Evolutionary conservation across 2,797 vertebrate species (phyloP).

Genomic region (Choloepus didactylus): DNA sequence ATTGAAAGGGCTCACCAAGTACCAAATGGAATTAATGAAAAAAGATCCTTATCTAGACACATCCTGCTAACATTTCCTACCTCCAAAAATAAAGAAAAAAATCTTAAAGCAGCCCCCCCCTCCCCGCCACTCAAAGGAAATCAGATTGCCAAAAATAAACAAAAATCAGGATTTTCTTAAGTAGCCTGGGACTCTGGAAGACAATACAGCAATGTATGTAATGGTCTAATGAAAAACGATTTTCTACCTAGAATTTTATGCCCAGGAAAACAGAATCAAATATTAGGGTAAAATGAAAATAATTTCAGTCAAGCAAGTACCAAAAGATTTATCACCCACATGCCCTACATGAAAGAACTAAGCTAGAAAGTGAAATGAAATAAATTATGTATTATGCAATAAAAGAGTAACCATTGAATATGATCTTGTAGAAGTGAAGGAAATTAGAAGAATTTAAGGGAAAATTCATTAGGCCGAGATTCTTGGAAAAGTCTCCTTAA

Average conservation of each 20-base stretch:
- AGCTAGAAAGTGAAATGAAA: slow-evolving; percentile 32
- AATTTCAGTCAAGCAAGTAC: slow-evolving; percentile 22
- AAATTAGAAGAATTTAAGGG: not conserved
- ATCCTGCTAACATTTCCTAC: not conserved
- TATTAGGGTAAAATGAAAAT: slow-evolving; percentile 47
- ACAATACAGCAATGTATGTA: not conserved
- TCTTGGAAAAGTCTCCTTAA: not conserved
- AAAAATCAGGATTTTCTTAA: slow-evolving; percentile 3
- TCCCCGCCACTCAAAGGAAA: not conserved
- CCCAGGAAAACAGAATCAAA: not conserved
- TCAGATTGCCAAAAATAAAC: not conserved
- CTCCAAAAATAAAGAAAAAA: not conserved
- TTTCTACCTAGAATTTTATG: slow-evolving; percentile 43
- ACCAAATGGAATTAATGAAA: not conserved
- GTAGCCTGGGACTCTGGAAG: not conserved
- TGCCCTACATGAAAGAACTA: slow-evolving; percentile 26
- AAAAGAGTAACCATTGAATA: not conserved
- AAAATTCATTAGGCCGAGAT: not conserved
- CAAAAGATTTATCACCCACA: not conserved
- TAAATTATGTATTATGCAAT: not conserved
- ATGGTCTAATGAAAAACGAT: slow-evolving; percentile 33
- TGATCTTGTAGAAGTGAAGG: not conserved
- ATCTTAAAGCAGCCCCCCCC: not conserved
- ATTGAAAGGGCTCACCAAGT: not conserved
- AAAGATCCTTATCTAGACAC: not conserved